Evolutionary conservation across 2,888 invertebrate species (phyloP).

Genomic region (Masnerella sp.): DNA sequence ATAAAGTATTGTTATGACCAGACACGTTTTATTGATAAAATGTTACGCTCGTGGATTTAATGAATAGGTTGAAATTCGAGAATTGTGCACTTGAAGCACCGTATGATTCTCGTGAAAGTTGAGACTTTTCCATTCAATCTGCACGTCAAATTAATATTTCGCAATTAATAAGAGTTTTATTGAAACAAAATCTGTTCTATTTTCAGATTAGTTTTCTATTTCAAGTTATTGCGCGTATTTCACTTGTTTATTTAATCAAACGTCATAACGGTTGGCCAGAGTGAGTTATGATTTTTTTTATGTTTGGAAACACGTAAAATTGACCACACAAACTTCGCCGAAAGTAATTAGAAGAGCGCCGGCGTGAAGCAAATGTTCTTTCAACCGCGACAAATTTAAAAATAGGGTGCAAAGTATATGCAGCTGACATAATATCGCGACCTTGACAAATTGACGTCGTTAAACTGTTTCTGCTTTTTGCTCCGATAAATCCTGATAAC

Average conservation of each 20-base stretch:
- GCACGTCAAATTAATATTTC: background rate
- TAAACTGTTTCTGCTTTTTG: slow-evolving; percentile 13
- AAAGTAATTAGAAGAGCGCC: slow-evolving; percentile 33
- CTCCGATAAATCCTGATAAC: background rate
- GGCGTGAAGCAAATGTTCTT: slow-evolving; percentile 27
- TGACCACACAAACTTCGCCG: slow-evolving; percentile 17
- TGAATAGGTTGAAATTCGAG: slow-evolving; percentile 12
- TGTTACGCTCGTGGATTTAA: background rate
- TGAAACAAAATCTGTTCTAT: background rate
- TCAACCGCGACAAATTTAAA: slow-evolving; percentile 47
- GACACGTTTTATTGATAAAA: slow-evolving; percentile 6
- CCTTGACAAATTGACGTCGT: slow-evolving; percentile 42
- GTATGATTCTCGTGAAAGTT: slow-evolving; percentile 8
- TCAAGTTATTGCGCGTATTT: no score
- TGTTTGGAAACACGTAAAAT: slow-evolving; percentile 6
- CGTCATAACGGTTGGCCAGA: no score
- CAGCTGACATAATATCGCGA: slow-evolving; percentile 31
- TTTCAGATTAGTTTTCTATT: no score
- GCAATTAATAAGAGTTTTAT: background rate
- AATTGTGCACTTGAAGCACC: slow-evolving; percentile 2
- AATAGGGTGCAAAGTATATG: slow-evolving; percentile 36
- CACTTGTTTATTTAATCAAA: background rate
- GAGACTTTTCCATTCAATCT: slow-evolving; percentile 4
- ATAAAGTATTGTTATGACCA: background rate
- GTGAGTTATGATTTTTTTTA: background rate